phyloP scores from a whole-genome alignment of 2,888 invertebrate species.

The Mythimna pallens region DNA sequence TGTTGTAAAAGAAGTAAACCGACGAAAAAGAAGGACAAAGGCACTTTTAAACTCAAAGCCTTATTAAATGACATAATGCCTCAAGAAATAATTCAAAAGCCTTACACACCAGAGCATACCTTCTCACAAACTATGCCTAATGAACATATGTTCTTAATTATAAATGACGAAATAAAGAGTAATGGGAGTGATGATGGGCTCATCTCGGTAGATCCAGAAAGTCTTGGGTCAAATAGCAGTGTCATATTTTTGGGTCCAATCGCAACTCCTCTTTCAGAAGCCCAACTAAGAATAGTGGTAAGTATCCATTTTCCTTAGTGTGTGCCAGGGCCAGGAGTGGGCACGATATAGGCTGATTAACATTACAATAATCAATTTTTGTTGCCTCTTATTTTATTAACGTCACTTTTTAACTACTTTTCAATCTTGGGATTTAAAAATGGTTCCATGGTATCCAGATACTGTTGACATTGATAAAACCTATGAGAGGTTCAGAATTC shows the following conservation, averaged over 20 bases:
- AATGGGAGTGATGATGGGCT: constrained; percentile 78
- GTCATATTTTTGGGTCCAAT: constrained; percentile 86
- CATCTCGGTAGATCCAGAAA: constrained; percentile 84
- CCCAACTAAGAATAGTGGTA: constrained; percentile 82
- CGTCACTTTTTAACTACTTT: neutral
- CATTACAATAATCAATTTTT: neutral
- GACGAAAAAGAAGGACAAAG: constrained; percentile 57
- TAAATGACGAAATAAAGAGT: constrained; percentile 85
- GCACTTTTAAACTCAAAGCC: constrained; percentile 59
- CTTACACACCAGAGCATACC: constrained; percentile 39
- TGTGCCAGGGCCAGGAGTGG: neutral
- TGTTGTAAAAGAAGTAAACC: constrained; percentile 81
- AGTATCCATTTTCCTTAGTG: constrained; percentile 58
- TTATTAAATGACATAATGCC: constrained; percentile 65
- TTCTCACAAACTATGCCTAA: constrained; percentile 49
- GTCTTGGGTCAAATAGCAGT: constrained; percentile 82
- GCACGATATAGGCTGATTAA: neutral
- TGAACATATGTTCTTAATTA: constrained; percentile 84
- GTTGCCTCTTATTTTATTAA: neutral
- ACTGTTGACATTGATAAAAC: no score
- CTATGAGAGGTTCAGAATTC: no score
- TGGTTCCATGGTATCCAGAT: no score
- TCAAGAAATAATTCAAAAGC: constrained; percentile 46
- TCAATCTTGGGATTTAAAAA: neutral
- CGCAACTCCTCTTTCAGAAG: constrained; percentile 77